A percentile compares a stretch with the other conserved stretches of the same genome.
phyloP scores from a whole-genome alignment of 2,797 vertebrate genomes.

The Borostomias antarcticus region DNA sequence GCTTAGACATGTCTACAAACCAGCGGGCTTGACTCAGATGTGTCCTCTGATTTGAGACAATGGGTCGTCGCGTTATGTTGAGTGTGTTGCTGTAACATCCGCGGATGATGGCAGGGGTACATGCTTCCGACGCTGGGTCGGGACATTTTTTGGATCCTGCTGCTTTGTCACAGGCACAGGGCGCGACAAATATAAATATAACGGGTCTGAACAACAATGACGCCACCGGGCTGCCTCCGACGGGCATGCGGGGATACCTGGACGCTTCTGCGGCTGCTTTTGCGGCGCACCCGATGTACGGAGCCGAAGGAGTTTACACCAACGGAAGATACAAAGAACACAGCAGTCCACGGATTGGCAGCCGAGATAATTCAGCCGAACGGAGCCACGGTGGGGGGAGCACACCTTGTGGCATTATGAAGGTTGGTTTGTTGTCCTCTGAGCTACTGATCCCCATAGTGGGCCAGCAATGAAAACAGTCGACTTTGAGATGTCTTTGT shows the following conservation, averaged over 20 bases:
- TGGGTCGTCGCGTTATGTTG: slow-evolving; percentile 45
- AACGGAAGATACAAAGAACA: slow-evolving; percentile 75
- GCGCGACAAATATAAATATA: slow-evolving; percentile 49
- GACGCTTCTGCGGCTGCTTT: slow-evolving; percentile 70
- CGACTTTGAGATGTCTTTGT: no score
- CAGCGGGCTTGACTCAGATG: slow-evolving; percentile 13
- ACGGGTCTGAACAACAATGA: slow-evolving; percentile 42
- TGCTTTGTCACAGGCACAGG: slow-evolving; percentile 54
- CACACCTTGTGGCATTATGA: slow-evolving; percentile 84
- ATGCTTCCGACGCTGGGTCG: slow-evolving; percentile 71
- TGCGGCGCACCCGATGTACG: slow-evolving; percentile 54
- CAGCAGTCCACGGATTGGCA: slow-evolving; percentile 67
- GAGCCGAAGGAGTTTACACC: slow-evolving; percentile 72
- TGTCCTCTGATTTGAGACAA: slow-evolving; percentile 50
- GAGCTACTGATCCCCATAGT: not conserved
- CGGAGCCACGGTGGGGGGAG: slow-evolving; percentile 67
- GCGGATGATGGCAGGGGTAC: slow-evolving; percentile 77
- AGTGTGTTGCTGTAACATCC: slow-evolving; percentile 61
- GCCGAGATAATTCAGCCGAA: slow-evolving; percentile 77
- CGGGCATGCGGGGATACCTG: slow-evolving; percentile 68
- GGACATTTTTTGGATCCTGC: slow-evolving; percentile 69
- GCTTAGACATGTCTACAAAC: slow-evolving; percentile 1
- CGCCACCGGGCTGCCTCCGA: slow-evolving; percentile 40
- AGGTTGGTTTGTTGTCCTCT: slow-evolving; percentile 67
- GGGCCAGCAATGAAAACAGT: no score